phyloP scores from a whole-genome alignment of 2,113 vertebrate species.

The Albula glossodonta region DNA sequence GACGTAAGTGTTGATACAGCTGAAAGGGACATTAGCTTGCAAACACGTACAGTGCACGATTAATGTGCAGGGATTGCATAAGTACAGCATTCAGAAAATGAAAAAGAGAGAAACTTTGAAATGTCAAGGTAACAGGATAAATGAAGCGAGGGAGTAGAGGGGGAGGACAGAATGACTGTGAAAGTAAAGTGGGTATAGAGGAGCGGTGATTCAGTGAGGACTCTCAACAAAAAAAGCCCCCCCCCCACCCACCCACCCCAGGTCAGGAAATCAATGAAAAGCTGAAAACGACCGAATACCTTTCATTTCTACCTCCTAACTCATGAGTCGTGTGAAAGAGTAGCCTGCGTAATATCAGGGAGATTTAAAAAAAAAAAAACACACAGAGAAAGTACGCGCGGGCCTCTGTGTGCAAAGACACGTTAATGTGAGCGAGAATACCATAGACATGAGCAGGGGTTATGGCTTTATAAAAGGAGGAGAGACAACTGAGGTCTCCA shows the following conservation, averaged over 20 bases:
- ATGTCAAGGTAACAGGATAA: conserved; percentile 52
- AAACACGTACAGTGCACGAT: conserved; percentile 15
- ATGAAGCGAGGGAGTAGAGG: conserved; percentile 16
- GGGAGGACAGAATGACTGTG: neutral
- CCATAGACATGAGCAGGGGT: no score
- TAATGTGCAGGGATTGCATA: conserved; percentile 40
- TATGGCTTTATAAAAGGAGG: neutral
- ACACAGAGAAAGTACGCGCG: neutral
- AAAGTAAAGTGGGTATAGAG: neutral
- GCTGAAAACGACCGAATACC: conserved; percentile 9
- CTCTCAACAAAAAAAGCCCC: neutral
- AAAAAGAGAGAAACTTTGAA: conserved; percentile 30
- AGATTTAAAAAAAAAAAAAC: neutral
- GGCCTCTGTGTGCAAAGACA: neutral
- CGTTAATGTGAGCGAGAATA: neutral
- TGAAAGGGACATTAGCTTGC: neutral
- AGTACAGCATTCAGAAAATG: conserved; percentile 14
- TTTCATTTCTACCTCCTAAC: neutral
- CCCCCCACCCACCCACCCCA: neutral
- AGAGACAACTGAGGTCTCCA: neutral
- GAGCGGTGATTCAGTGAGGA: neutral
- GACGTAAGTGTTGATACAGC: neutral
- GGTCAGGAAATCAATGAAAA: conserved; percentile 3
- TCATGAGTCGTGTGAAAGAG: neutral
- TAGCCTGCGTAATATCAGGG: neutral